phyloP scores from a whole-genome alignment of 2,888 invertebrate species.

The Dastarcus helophoroides region DNA sequence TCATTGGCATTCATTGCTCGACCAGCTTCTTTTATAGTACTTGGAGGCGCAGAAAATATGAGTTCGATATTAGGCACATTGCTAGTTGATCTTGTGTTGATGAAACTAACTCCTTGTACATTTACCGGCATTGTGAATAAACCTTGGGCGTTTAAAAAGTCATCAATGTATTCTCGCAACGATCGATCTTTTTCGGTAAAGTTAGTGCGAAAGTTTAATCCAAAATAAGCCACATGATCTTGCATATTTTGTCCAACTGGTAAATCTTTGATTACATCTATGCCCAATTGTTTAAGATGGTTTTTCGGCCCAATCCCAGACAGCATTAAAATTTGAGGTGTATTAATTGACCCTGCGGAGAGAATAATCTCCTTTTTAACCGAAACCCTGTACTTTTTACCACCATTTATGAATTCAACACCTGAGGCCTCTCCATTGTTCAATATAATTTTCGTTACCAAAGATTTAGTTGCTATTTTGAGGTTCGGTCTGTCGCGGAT shows the following conservation, averaged over 20 bases:
- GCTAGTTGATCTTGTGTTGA: slow-evolving; percentile 2
- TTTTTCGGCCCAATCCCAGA: slow-evolving; percentile 22
- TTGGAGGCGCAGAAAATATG: slow-evolving; percentile 6
- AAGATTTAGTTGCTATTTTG: slow-evolving; percentile 62
- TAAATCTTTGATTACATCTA: slow-evolving; percentile 17
- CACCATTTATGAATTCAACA: slow-evolving; percentile 62
- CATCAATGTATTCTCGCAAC: slow-evolving; percentile 8
- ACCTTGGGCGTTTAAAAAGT: slow-evolving; percentile 1
- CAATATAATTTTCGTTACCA: slow-evolving; percentile 59
- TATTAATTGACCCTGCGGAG: slow-evolving; percentile 85
- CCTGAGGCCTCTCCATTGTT: slow-evolving; percentile 43
- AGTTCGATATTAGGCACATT: slow-evolving; percentile 8
- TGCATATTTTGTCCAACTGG: slow-evolving; percentile 19
- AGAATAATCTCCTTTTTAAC: slow-evolving; percentile 70
- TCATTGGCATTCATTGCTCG: slow-evolving; percentile 2
- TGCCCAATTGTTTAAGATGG: slow-evolving; percentile 16
- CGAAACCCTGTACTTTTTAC: slow-evolving; percentile 48
- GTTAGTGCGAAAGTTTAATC: slow-evolving; percentile 12
- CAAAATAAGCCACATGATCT: slow-evolving; percentile 20
- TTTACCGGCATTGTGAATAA: not conserved
- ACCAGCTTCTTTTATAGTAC: not conserved
- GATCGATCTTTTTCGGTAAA: slow-evolving; percentile 9
- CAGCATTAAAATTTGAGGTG: slow-evolving; percentile 23
- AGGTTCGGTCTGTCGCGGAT: slow-evolving; percentile 72
- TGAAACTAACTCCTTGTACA: slow-evolving; percentile 6